Evolutionary conservation across 2,888 invertebrate genomes (phyloP).

Genomic region (Chaitophorus viminalis): DNA sequence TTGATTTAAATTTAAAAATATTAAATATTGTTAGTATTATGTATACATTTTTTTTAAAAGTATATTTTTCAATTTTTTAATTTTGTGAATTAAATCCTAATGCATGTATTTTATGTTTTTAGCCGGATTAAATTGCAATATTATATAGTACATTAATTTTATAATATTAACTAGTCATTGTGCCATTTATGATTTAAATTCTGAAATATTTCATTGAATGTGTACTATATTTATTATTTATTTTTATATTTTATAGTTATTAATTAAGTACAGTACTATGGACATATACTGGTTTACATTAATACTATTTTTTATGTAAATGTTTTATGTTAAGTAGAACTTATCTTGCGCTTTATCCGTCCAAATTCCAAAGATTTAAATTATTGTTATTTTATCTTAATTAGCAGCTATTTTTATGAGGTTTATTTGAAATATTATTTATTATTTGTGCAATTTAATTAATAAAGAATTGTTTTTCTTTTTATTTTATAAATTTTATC

Average conservation of each 20-base stretch:
- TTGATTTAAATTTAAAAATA: neutral
- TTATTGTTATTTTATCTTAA: constrained; percentile 26
- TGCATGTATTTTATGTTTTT: neutral
- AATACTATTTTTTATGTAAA: neutral
- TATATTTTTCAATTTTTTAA: neutral
- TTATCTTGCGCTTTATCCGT: constrained; percentile 39
- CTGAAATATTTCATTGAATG: neutral
- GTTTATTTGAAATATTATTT: constrained; percentile 2
- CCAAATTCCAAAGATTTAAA: constrained; percentile 40
- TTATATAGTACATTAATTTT: constrained; percentile 26
- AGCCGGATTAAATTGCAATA: constrained; percentile 31
- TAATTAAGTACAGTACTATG: neutral
- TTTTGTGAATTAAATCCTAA: constrained; percentile 1
- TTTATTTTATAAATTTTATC: neutral
- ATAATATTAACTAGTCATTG: constrained; percentile 54
- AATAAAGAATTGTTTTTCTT: neutral
- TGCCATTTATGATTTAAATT: constrained; percentile 52
- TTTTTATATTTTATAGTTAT: constrained; percentile 24
- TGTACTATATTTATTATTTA: constrained; percentile 44
- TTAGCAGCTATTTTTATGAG: neutral
- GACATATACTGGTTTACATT: neutral
- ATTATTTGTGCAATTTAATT: constrained; percentile 28
- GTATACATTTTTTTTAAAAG: neutral
- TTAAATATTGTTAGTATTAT: neutral
- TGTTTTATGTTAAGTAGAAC: neutral